These are phyloP conservation scores for Sphaerophoria taeniata DNA, from an alignment of 2,888 invertebrate species.

Conservation along the genomic window DNA sequence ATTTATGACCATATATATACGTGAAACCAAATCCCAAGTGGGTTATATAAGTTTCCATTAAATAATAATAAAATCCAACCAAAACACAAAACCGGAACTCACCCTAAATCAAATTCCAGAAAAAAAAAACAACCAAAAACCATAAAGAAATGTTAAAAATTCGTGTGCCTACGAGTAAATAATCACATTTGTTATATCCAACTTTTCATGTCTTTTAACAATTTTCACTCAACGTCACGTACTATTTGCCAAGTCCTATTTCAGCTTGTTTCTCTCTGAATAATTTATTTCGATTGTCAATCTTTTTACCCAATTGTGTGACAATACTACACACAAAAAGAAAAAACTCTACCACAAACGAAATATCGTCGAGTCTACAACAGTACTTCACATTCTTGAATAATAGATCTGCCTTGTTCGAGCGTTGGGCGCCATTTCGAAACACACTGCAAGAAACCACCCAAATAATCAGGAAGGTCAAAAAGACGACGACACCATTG, in stretches of 20 bases:
- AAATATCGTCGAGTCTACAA: slow-evolving; percentile 32
- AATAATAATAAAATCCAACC: too few species aligned
- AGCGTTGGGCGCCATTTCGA: slow-evolving; percentile 15
- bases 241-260: slow-evolving; percentile 15
- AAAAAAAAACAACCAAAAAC: too few species aligned
- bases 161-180: background rate
- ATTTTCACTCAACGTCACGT: slow-evolving; percentile 45
- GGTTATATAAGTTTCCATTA: too few species aligned
- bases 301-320: slow-evolving; percentile 38
- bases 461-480: slow-evolving; percentile 29
- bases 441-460: background rate
- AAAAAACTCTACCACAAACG: background rate
- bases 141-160: too few species aligned
- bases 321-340: slow-evolving; percentile 31
- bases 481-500: slow-evolving; percentile 23
- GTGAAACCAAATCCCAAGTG: too few species aligned
- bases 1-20: too few species aligned
- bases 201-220: slow-evolving; percentile 7
- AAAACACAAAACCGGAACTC: too few species aligned
- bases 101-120: too few species aligned
- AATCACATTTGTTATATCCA: slow-evolving; percentile 8
- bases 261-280: slow-evolving; percentile 24
- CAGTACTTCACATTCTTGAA: slow-evolving; percentile 45
- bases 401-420: slow-evolving; percentile 38
- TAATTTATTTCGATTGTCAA: slow-evolving; percentile 57